These are phyloP conservation scores for Drosophila seguyi DNA, from an alignment of 1,140 invertebrate genomes.

Conservation along the genomic window DNA sequence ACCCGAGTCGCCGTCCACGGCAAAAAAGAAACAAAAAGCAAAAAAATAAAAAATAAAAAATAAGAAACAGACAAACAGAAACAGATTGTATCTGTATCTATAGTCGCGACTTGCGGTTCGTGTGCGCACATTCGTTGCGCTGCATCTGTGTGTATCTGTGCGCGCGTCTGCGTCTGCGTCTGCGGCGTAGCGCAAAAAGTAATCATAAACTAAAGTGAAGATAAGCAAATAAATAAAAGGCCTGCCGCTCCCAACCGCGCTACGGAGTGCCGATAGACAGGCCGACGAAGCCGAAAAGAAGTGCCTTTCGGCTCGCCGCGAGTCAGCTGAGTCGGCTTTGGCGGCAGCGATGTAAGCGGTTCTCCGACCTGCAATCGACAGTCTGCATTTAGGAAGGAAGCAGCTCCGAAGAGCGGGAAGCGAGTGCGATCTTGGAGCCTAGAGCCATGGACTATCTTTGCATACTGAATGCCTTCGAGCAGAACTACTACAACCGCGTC, in stretches of 20 bases:
- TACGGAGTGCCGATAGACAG: conserved; percentile 20
- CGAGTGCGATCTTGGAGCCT: background rate
- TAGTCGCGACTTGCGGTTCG: conserved; percentile 51
- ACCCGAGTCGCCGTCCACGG: conserved; percentile 51
- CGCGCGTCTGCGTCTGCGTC: conserved; percentile 3
- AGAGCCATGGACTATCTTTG: conserved; percentile 72
- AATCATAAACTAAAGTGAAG: conserved; percentile 71
- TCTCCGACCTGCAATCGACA: conserved; percentile 15
- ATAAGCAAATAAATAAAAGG: conserved; percentile 65
- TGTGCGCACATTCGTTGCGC: conserved; percentile 39
- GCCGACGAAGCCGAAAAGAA: conserved; percentile 1
- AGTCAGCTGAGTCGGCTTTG: conserved; percentile 17
- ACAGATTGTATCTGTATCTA: conserved; percentile 79
- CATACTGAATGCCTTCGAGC: conserved; percentile 73
- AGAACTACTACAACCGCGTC: conserved; percentile 69
- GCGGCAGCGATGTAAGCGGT: conserved; percentile 15
- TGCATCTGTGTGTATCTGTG: conserved; percentile 33
- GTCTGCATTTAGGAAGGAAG: conserved; percentile 20
- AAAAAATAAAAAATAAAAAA: conserved; percentile 42
- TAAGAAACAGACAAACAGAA: conserved; percentile 54
- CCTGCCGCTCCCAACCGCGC: conserved; percentile 46
- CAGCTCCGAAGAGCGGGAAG: background rate
- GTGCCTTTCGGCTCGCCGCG: background rate
- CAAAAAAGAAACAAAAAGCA: conserved; percentile 22
- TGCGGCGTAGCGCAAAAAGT: conserved; percentile 58